phyloP scores from a whole-genome alignment of 2,888 invertebrate species.

The Neoitamus cyanurus region DNA sequence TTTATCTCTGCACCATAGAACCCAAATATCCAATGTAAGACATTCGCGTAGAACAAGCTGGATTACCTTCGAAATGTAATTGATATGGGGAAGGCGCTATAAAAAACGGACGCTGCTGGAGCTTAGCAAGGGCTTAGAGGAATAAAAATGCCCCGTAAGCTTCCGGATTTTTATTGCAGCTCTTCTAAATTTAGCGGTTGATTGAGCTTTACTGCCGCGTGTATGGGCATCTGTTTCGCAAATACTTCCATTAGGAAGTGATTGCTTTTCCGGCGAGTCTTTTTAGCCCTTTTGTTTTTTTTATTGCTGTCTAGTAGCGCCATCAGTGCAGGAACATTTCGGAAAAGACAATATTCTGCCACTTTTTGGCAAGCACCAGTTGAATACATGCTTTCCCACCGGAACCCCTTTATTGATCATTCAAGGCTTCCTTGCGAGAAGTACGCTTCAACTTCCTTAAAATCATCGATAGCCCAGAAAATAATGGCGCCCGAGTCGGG shows the following conservation, averaged over 20 bases:
- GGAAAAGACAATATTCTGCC: neutral
- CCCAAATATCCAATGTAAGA: neutral
- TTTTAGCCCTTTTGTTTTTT: neutral
- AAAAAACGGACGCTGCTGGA: neutral
- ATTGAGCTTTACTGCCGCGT: neutral
- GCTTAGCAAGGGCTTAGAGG: neutral
- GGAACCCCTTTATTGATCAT: neutral
- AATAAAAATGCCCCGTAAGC: neutral
- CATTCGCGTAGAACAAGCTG: neutral
- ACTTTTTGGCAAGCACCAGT: neutral
- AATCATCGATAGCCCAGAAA: neutral
- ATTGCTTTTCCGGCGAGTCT: neutral
- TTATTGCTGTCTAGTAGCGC: neutral
- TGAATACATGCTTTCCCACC: neutral
- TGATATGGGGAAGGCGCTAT: neutral
- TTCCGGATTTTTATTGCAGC: neutral
- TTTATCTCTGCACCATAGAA: neutral
- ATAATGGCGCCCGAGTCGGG: neutral
- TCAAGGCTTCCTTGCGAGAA: neutral
- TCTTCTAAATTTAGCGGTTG: neutral
- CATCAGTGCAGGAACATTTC: neutral
- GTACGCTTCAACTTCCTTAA: neutral
- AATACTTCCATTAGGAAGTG: neutral
- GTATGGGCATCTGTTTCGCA: neutral
- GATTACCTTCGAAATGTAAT: neutral